Evolutionary conservation across 2,113 vertebrate species (phyloP).

Genomic region (Rhynchomys soricoides): DNA sequence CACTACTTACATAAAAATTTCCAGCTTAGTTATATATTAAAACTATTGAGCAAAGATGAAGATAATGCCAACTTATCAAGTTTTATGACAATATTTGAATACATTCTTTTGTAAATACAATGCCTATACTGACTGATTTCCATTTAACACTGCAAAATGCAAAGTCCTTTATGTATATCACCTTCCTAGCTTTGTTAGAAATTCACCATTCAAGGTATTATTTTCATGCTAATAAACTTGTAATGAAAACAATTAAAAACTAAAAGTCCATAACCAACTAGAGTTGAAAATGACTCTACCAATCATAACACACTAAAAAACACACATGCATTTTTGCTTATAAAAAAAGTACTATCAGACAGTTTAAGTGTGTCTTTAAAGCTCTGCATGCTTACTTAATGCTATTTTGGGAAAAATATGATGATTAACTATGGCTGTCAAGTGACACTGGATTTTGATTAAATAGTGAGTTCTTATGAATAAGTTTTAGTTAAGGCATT

Average conservation of each 20-base stretch:
- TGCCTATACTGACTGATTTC: not conserved
- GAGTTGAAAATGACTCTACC: not conserved
- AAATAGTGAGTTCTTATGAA: not conserved
- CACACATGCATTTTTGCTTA: not conserved
- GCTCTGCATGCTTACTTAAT: not conserved
- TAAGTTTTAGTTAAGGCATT: conserved; percentile 2
- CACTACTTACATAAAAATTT: not conserved
- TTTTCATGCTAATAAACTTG: conserved; percentile 46
- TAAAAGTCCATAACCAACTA: not conserved
- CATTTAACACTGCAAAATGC: conserved; percentile 43
- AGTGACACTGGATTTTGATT: conserved; percentile 5
- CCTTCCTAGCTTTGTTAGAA: conserved; percentile 17
- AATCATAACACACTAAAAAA: conserved; percentile 7
- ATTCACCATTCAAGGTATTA: not conserved
- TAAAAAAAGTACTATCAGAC: not conserved
- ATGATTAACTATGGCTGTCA: not conserved
- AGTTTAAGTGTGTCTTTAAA: not conserved
- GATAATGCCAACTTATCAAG: not conserved
- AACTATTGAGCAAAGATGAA: conserved; percentile 8
- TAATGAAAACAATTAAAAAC: conserved; percentile 34
- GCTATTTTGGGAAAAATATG: conserved; percentile 32
- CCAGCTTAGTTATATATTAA: not conserved
- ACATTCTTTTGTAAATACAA: not conserved
- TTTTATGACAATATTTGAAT: conserved; percentile 39
- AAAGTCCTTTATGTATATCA: not conserved